These are phyloP conservation scores for Mugil cephalus DNA, from an alignment of 2,113 vertebrate species.

Conservation along the genomic window DNA sequence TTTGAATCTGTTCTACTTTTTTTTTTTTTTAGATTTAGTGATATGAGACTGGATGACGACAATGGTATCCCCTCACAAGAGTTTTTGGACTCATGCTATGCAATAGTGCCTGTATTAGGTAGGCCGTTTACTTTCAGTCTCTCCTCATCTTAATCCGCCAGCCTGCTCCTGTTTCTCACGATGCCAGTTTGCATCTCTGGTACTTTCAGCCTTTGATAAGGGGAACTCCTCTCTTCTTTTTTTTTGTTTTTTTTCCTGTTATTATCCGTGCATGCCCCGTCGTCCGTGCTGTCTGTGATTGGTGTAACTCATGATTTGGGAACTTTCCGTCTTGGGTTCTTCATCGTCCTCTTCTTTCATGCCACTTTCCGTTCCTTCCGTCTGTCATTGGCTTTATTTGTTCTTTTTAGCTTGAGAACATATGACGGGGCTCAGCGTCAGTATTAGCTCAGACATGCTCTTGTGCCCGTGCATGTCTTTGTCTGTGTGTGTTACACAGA, in stretches of 20 bases:
- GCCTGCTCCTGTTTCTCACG: conserved; percentile 23
- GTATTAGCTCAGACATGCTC: not conserved
- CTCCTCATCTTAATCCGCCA: conserved; percentile 47
- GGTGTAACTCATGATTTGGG: not conserved
- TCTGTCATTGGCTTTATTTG: conserved; percentile 8
- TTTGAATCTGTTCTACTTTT: conserved; percentile 80
- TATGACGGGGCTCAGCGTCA: conserved; percentile 1
- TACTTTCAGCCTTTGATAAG: conserved; percentile 30
- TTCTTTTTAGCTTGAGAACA: conserved; percentile 6
- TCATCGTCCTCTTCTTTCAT: conserved; percentile 13
- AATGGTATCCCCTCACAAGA: conserved; percentile 95
- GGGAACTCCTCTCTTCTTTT: not conserved
- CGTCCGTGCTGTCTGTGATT: conserved; percentile 5
- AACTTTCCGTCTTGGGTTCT: conserved; percentile 16
- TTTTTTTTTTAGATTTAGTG: conserved; percentile 91
- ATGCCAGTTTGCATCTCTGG: conserved; percentile 29
- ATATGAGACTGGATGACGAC: conserved; percentile 94
- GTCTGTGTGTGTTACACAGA: not conserved
- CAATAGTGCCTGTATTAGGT: conserved; percentile 98
- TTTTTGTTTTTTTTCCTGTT: not conserved
- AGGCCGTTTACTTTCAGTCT: conserved; percentile 77
- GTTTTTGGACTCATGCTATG: conserved; percentile 98
- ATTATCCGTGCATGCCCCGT: conserved; percentile 35
- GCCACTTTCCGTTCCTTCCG: conserved; percentile 21
- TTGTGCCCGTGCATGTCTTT: not conserved